phyloP scores from a whole-genome alignment of 2,113 vertebrate species.

The Scolopax mira region DNA sequence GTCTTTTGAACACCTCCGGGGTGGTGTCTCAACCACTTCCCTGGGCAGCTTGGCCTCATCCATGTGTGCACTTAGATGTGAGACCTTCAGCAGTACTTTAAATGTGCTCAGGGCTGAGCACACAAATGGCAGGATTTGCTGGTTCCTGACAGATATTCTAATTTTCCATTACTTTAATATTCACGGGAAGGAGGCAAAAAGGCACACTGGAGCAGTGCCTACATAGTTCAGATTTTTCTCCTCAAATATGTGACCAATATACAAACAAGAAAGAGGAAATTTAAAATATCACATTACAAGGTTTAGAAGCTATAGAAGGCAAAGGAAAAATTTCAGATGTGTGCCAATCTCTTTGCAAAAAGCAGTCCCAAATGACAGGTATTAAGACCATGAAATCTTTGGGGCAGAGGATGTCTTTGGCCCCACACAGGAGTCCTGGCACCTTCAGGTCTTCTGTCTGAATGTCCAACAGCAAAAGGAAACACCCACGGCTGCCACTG shows the following conservation, averaged over 20 bases:
- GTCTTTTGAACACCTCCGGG: too few species aligned
- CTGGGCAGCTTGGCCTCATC: not conserved
- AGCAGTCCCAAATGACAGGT: not conserved
- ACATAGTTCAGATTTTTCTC: not conserved
- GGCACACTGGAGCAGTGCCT: rapidly evolving
- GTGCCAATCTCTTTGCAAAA: not conserved
- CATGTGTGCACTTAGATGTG: not conserved
- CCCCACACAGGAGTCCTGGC: not conserved
- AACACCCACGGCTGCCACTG: not conserved
- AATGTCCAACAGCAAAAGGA: not conserved
- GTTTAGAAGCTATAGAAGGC: not conserved
- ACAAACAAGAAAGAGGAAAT: not conserved
- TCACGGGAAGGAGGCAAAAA: not conserved
- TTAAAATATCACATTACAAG: not conserved
- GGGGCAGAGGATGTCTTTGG: not conserved
- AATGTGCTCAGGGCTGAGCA: not conserved
- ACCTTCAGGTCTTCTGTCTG: not conserved
- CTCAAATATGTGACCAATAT: rapidly evolving
- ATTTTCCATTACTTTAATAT: not conserved
- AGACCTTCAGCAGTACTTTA: not conserved
- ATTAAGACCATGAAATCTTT: not conserved
- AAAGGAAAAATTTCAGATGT: not conserved
- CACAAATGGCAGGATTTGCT: not conserved
- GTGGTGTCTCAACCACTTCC: too few species aligned
- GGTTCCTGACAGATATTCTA: not conserved